Percentiles rank a stretch among this genome's conserved stretches.
These are phyloP conservation scores for Triplophysa rosa DNA, from an alignment of 2,113 vertebrate genomes.

Conservation along the genomic window DNA sequence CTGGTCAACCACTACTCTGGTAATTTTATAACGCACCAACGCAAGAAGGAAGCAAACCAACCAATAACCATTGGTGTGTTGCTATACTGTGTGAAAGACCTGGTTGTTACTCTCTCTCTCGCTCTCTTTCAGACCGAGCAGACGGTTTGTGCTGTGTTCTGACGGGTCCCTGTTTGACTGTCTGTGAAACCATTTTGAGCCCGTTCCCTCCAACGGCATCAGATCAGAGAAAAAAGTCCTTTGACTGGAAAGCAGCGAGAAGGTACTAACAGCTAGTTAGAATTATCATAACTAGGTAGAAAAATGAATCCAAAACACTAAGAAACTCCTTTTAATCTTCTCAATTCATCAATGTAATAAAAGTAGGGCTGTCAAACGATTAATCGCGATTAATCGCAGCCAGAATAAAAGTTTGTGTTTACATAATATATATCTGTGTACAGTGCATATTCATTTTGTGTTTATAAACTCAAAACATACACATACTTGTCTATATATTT, in stretches of 20 bases:
- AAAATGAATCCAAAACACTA: no score
- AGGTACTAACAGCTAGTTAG: conserved; percentile 64
- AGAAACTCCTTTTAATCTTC: no score
- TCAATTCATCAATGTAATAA: no score
- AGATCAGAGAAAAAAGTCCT: conserved; percentile 68
- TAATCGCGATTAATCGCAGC: no score
- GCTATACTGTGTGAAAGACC: not conserved
- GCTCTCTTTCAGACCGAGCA: conserved; percentile 71
- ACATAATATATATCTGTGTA: no score
- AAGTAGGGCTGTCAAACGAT: no score
- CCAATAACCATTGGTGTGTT: not conserved
- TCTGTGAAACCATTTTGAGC: conserved; percentile 56
- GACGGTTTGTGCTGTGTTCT: conserved; percentile 85
- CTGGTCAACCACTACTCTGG: conserved; percentile 87
- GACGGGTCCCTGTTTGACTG: conserved; percentile 79
- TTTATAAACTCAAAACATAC: no score
- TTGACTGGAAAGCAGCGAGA: conserved; percentile 74
- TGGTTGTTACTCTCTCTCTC: not conserved
- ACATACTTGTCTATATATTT: no score
- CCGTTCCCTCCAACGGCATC: conserved; percentile 56
- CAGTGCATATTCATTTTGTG: no score
- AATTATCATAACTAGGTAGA: not conserved
- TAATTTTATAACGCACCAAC: conserved; percentile 52
- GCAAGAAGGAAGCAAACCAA: not conserved
- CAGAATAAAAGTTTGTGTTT: no score